phyloP scores from a whole-genome alignment of 2,888 invertebrate species.

The Hartigia nigra region DNA sequence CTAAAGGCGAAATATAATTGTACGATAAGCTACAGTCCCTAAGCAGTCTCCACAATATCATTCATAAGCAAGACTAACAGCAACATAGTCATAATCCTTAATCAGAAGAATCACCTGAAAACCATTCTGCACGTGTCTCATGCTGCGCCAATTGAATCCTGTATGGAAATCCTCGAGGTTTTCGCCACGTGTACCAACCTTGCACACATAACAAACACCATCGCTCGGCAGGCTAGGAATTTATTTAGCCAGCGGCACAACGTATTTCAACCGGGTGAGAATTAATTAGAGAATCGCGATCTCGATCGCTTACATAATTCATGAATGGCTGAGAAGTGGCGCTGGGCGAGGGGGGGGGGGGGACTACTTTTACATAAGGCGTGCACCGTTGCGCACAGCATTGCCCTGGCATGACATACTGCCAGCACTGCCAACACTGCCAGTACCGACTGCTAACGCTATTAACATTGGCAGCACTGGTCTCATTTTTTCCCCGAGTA shows the following conservation, averaged over 20 bases:
- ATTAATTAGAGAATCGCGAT: conserved; percentile 31
- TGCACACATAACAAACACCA: too few relatives aligned
- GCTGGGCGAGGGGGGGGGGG: background rate
- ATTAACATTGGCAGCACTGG: background rate
- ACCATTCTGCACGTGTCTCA: background rate
- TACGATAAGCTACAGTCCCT: background rate
- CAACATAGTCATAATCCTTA: background rate
- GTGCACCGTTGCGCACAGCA: background rate
- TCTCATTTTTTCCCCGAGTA: background rate
- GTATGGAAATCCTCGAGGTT: background rate
- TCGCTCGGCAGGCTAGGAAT: too few relatives aligned
- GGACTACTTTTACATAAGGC: background rate
- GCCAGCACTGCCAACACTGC: background rate
- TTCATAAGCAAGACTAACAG: background rate
- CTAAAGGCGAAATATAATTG: background rate
- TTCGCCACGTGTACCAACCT: background rate
- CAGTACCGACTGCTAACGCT: background rate
- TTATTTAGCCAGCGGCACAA: too few relatives aligned
- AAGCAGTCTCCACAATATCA: background rate
- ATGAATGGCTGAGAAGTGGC: background rate
- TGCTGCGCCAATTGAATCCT: background rate
- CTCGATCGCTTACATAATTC: background rate
- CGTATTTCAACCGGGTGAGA: conserved; percentile 22
- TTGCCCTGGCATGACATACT: background rate
- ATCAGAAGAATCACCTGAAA: background rate